These are phyloP conservation scores for Melitaea athalia DNA, from an alignment of 2,888 invertebrate species.

Conservation along the genomic window DNA sequence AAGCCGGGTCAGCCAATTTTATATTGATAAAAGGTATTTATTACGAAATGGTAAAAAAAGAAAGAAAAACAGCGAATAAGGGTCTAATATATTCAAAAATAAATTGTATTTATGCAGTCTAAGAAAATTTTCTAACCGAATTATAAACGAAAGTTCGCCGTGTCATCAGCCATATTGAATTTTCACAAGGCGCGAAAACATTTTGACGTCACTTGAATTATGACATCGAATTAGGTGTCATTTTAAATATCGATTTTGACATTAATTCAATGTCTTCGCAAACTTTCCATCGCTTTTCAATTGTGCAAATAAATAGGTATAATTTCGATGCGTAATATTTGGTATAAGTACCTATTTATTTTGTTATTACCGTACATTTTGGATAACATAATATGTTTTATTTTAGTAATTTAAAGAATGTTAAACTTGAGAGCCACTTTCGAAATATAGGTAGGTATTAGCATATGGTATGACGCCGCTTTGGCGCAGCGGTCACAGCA, in stretches of 20 bases:
- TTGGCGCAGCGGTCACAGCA: too few relatives aligned
- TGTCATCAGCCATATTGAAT: slow-evolving; percentile 20
- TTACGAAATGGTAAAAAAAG: background rate
- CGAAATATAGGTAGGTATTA: too few relatives aligned
- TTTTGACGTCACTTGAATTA: slow-evolving; percentile 14
- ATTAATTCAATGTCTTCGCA: background rate
- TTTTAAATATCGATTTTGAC: slow-evolving; percentile 7
- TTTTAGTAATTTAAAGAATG: too few relatives aligned
- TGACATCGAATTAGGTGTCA: slow-evolving; percentile 10
- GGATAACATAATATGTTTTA: too few relatives aligned
- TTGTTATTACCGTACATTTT: background rate
- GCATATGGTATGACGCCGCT: too few relatives aligned
- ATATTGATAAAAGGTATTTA: background rate
- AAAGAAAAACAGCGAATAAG: background rate
- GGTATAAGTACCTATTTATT: too few relatives aligned
- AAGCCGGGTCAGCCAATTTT: background rate
- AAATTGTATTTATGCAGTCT: background rate
- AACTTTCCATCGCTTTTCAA: background rate
- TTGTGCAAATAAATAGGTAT: too few relatives aligned
- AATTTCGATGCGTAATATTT: background rate
- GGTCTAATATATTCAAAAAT: too few relatives aligned
- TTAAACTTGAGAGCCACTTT: too few relatives aligned
- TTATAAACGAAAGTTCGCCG: background rate
- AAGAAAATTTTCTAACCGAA: slow-evolving; percentile 5
- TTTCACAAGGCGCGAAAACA: slow-evolving; percentile 8